These are phyloP conservation scores for Nowickia ferox DNA, from an alignment of 2,888 invertebrate species.

Conservation along the genomic window DNA sequence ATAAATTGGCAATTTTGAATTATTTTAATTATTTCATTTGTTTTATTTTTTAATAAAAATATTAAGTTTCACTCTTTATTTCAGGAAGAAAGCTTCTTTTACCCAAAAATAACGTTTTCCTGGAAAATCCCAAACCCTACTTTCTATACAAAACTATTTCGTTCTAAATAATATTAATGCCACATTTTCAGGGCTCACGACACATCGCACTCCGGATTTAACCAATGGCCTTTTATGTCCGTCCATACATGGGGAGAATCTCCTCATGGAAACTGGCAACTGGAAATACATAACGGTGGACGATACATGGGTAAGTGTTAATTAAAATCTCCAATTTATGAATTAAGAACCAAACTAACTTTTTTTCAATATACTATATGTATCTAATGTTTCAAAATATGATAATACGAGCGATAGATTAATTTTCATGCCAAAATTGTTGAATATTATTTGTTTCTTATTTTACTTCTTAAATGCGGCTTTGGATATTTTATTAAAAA, in stretches of 20 bases:
- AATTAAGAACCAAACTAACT: neutral
- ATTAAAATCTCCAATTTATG: neutral
- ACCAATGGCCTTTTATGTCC: slow-evolving; percentile 99
- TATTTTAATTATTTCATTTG: too few species aligned
- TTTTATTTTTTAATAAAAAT: too few species aligned
- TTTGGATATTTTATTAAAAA: slow-evolving; percentile 43
- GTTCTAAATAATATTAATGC: neutral
- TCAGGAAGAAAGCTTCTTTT: too few species aligned
- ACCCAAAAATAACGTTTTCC: too few species aligned
- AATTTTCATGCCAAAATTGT: slow-evolving; percentile 40
- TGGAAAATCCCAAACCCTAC: too few species aligned
- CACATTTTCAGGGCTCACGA: slow-evolving; percentile 86
- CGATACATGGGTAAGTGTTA: slow-evolving; percentile 89
- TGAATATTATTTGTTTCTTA: slow-evolving; percentile 13
- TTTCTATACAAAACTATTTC: neutral
- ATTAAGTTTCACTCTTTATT: too few species aligned
- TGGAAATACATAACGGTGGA: slow-evolving; percentile 98
- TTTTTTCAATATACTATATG: neutral
- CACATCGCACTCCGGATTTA: slow-evolving; percentile 95
- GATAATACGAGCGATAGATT: slow-evolving; percentile 1
- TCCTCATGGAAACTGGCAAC: slow-evolving; percentile 96
- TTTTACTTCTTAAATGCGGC: slow-evolving; percentile 71
- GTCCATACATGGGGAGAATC: slow-evolving; percentile 99
- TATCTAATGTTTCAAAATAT: neutral
- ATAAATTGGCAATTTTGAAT: too few species aligned